Evolutionary conservation across 2,113 vertebrate genomes (phyloP), one percentile per base, ranked within the genome.

Genomic region (Onychorhynchus coronatus): DNA sequence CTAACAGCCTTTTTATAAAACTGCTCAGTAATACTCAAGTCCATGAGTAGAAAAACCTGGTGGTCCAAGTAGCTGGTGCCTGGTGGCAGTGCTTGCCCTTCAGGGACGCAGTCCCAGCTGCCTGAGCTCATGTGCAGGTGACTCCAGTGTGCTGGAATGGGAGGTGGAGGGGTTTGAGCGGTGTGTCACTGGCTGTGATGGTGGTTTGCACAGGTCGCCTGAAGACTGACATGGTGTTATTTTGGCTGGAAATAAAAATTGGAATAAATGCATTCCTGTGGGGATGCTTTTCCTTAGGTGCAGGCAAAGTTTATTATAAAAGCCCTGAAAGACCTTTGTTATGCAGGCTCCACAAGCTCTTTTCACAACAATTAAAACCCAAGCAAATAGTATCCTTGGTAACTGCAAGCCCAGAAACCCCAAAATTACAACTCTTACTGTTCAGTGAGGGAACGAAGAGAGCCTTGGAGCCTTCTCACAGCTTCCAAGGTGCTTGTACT

Each of bases 141-240:
- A 44, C 17, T 37, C 16, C 62, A 8, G 7, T 4, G 7, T 22
- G 31, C 31, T 23, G 6, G 21, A 4, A 18, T 0, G 2, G 37
- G 46, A 44, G 62, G 20, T 30, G n/a, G 9, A 31, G 17, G 17
- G 15, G 2, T 7, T n/a, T 52, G 18, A 10, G 5, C 0, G 1
- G 3, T 4, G 18, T 13, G 44, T 28, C 16, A 4, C 72, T 61
- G n/a, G 5, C 23, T 27, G 0, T 3, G 2, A 17, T 12, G 6
- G 1, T 28, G 65, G 49, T 22, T 92, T 35, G 46, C n/a, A 11
- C 13, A 1, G 4, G 6, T 22, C 68, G 8, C 31, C 58, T 49
- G 23, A 61, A 68, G 53, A 25, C 12, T 37, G 61, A 23, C 0
- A 3, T 16, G n/a, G 46, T 39, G 12, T 46, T 77, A 22, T 39